phyloP scores from a whole-genome alignment of 2,797 vertebrate species.

The Sebastes taczanowskii region DNA sequence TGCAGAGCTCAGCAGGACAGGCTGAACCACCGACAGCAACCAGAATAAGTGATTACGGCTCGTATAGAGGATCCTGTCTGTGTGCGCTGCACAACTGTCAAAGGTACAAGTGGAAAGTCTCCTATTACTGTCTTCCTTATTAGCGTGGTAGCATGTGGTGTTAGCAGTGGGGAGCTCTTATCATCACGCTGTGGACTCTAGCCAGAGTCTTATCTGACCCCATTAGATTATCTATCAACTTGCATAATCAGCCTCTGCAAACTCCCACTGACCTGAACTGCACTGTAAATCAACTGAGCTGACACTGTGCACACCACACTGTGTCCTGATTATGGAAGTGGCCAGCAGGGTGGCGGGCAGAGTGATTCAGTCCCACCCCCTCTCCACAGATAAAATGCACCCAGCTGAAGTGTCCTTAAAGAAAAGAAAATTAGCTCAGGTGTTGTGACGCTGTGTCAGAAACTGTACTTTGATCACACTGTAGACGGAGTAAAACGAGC shows the following conservation, averaged over 20 bases:
- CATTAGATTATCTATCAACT: conserved; percentile 62
- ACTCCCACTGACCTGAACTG: conserved; percentile 50
- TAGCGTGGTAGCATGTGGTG: conserved; percentile 1
- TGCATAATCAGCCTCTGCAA: conserved; percentile 62
- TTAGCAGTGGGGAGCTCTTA: conserved; percentile 25
- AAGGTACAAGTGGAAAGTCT: background rate
- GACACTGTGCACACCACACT: conserved; percentile 4
- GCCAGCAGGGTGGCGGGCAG: background rate
- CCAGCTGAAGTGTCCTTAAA: background rate
- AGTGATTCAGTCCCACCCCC: background rate
- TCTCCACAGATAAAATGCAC: background rate
- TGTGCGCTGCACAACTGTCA: background rate
- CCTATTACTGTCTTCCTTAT: background rate
- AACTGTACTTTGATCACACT: conserved; percentile 7
- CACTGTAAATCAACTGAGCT: conserved; percentile 28
- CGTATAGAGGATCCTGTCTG: background rate
- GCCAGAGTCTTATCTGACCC: conserved; percentile 68
- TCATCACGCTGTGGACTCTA: conserved; percentile 53
- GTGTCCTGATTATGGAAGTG: conserved; percentile 14
- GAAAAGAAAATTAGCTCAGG: background rate
- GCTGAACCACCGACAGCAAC: conserved; percentile 18
- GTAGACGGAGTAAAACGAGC: background rate
- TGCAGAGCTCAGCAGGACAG: conserved; percentile 62
- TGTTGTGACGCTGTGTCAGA: background rate
- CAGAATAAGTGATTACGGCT: conserved; percentile 27